Conservation (phyloP, 2,797 vertebrate species). For the Coregonus suidteri region DNA sequence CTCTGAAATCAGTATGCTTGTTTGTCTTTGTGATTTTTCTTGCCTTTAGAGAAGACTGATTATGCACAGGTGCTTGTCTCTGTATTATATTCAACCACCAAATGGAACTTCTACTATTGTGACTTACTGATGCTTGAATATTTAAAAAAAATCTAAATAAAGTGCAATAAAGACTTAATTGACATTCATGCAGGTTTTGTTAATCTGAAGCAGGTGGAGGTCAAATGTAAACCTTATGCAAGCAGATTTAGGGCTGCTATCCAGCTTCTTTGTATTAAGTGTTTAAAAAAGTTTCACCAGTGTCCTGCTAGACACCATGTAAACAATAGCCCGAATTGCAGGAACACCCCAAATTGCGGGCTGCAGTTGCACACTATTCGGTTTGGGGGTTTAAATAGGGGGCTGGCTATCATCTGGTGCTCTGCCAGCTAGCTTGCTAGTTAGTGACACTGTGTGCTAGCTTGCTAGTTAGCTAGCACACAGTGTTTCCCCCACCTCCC, state of each 20-base stretch:
- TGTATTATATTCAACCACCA: background rate
- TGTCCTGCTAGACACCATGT: conserved; percentile 41
- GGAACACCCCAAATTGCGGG: conserved; percentile 46
- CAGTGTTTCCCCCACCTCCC: too few relatives aligned
- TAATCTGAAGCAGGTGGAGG: conserved; percentile 33
- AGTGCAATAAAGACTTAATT: background rate
- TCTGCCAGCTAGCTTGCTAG: too few relatives aligned
- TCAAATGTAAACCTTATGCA: conserved; percentile 15
- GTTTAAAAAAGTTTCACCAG: conserved; percentile 60
- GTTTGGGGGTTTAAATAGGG: too few relatives aligned
- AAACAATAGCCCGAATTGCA: conserved; percentile 31
- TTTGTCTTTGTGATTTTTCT: background rate
- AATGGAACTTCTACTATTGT: background rate
- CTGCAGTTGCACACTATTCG: too few relatives aligned
- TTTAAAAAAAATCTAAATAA: background rate
- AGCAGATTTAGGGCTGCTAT: conserved; percentile 16
- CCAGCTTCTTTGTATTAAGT: conserved; percentile 30
- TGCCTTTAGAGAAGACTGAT: background rate
- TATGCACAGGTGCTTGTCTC: background rate
- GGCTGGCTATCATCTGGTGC: too few relatives aligned
- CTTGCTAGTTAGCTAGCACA: too few relatives aligned
- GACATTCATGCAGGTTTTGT: conserved; percentile 6
- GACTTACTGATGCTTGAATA: too few relatives aligned
- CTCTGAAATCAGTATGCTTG: background rate
- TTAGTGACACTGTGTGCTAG: too few relatives aligned